Evolutionary conservation across 2,113 vertebrate genomes (phyloP).

Genomic region (Corapipo altera): DNA sequence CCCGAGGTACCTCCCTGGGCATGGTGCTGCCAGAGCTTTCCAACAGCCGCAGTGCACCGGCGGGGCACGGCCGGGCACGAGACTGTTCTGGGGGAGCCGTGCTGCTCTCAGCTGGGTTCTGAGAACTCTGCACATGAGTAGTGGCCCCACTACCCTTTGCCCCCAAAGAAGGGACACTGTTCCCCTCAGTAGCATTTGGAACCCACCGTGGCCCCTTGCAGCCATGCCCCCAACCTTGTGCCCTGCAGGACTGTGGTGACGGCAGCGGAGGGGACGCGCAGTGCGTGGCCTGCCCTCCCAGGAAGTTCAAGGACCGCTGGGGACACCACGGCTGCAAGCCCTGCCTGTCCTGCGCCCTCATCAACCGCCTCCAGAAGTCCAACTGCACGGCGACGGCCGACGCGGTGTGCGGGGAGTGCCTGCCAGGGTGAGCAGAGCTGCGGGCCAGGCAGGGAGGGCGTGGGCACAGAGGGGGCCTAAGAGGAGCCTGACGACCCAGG

Average conservation of each 20-base stretch:
- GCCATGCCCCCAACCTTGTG: accelerated
- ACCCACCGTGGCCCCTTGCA: neutral
- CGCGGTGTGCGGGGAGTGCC: constrained; percentile 78
- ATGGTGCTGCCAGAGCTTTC: accelerated
- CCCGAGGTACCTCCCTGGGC: accelerated
- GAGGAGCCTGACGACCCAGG: neutral
- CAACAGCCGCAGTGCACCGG: accelerated
- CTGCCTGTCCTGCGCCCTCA: constrained; percentile 78
- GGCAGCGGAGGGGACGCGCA: constrained; percentile 67
- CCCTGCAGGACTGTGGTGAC: constrained; percentile 80
- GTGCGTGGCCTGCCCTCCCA: constrained; percentile 71
- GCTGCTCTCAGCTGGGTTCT: neutral
- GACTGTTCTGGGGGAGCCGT: accelerated
- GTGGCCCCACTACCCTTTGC: neutral
- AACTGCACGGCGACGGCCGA: constrained; percentile 75
- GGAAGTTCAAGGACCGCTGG: constrained; percentile 80
- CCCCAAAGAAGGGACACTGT: accelerated
- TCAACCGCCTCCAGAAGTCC: constrained; percentile 77
- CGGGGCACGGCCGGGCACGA: accelerated
- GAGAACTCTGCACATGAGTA: accelerated
- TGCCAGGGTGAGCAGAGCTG: constrained; percentile 73
- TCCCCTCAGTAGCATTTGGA: neutral
- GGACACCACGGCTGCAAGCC: constrained; percentile 78
- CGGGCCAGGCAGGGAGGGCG: accelerated
- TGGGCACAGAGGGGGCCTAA: neutral